phyloP scores from a whole-genome alignment of 2,113 vertebrate species.

The Capra hircus region DNA sequence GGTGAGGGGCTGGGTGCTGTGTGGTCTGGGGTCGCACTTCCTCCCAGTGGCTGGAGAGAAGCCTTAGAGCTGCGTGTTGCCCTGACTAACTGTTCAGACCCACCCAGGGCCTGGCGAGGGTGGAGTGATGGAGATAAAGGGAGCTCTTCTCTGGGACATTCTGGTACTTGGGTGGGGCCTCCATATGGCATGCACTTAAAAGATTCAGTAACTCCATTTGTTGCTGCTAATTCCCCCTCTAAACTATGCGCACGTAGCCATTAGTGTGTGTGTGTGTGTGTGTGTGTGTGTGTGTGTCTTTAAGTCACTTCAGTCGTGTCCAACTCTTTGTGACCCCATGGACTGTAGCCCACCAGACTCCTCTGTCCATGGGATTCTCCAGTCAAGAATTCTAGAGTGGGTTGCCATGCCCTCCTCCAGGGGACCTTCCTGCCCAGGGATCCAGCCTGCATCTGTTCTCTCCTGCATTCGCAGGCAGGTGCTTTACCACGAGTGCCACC shows the following conservation, averaged over 20 bases:
- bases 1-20: background rate
- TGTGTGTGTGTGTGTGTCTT: background rate
- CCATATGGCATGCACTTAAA: background rate
- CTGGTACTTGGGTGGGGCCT: background rate
- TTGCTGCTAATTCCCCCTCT: background rate
- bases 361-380: background rate
- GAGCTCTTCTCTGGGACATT: background rate
- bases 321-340: background rate
- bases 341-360: background rate
- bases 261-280: background rate
- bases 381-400: background rate
- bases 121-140: background rate
- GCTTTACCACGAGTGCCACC: background rate
- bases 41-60: background rate
- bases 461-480: background rate
- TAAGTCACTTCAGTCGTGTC: background rate
- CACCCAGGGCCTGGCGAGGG: background rate
- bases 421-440: background rate
- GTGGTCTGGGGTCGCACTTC: background rate
- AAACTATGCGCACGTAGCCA: background rate
- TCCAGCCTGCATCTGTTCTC: background rate
- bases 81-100: background rate
- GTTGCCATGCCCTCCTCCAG: background rate
- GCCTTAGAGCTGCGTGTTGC: background rate
- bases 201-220: background rate